Percentiles rank a stretch among this genome's conserved stretches.
phyloP scores from a whole-genome alignment of 2,797 vertebrate species.

The Enteromius argenteus region DNA sequence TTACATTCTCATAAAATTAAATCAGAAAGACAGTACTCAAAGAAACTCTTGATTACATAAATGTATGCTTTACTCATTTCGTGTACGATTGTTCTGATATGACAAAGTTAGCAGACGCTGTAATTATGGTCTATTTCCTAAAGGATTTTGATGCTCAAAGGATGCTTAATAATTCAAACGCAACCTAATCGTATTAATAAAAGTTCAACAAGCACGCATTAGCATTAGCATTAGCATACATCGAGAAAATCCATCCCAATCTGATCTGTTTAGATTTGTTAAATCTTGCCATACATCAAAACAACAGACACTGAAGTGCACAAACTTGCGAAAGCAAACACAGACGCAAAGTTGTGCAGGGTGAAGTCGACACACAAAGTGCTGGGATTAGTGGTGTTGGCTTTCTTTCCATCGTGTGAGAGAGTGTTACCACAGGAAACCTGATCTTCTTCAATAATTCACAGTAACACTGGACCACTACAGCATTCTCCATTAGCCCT shows the following conservation, averaged over 20 bases:
- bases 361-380: constrained; percentile 52
- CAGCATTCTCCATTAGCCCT: constrained; percentile 71
- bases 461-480: constrained; percentile 73
- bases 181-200: constrained; percentile 4
- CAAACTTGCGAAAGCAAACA: constrained; percentile 46
- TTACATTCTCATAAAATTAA: background rate
- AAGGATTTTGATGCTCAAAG: constrained; percentile 58
- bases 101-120: constrained; percentile 15
- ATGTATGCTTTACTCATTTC: background rate
- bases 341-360: constrained; percentile 20
- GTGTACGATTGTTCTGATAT: background rate
- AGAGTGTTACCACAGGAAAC: constrained; percentile 71
- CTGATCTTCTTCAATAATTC: constrained; percentile 79
- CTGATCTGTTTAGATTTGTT: background rate
- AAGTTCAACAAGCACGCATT: background rate
- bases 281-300: background rate
- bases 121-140: constrained; percentile 67
- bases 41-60: background rate
- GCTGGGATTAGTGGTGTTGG: constrained; percentile 78
- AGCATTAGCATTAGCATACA: background rate
- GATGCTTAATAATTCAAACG: constrained; percentile 75
- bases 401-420: constrained; percentile 82
- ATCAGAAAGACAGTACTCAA: background rate
- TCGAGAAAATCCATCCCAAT: background rate
- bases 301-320: constrained; percentile 14